Base-by-base conservation (phyloP, 2,888 invertebrate species). In the Lasioglossum morio region DNA sequence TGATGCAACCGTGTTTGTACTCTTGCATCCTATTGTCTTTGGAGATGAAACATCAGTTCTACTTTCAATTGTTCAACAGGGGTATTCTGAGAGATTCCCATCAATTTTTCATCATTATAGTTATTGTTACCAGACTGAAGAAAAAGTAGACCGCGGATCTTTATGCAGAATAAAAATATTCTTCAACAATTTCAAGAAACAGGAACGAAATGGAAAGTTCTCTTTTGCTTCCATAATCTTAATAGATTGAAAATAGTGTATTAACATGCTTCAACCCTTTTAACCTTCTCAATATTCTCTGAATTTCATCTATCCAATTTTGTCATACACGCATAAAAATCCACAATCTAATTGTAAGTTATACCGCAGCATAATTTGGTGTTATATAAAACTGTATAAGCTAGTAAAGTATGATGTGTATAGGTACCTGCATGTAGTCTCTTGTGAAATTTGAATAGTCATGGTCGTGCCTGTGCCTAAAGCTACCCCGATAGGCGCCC, bases 361-460 rank as follows among this genome's bases (percentile, higher is more conserved):
- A 23, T 10, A 57, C 10, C n/a, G n/a, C n/a, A 57, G n/a, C n/a
- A 57, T n/a, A 57, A 12, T 57, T n/a, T 57, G 12, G 4, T 57
- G 12, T n/a, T n/a, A 53, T n/a, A 53, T 10, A 3, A n/a, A 53
- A 53, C 53, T 57, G n/a, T 57, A 63, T 7, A 5, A 30, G 3
- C 7, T 63, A 30, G 7, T 30, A 30, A 7, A 76, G 78, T n/a
- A 0, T n/a, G 23, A 53, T 23, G 60, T n/a, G 23, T n/a, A 48
- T 14, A 81, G 48, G 89, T 91, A 96, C 96, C 94, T 95, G 95
- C 63, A 95, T 91, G 91, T 95, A 96, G 87, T 96, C 96, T 8
- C 95, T 90, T 5, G 95, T 94, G 90, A 95, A 96, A 92, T 96
- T 96, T 2, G 95, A 89, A 93, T 95, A 96, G 72, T 96, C 96